phyloP scores from a whole-genome alignment of 2,888 invertebrate genomes.

The Drosophila sordidula region DNA sequence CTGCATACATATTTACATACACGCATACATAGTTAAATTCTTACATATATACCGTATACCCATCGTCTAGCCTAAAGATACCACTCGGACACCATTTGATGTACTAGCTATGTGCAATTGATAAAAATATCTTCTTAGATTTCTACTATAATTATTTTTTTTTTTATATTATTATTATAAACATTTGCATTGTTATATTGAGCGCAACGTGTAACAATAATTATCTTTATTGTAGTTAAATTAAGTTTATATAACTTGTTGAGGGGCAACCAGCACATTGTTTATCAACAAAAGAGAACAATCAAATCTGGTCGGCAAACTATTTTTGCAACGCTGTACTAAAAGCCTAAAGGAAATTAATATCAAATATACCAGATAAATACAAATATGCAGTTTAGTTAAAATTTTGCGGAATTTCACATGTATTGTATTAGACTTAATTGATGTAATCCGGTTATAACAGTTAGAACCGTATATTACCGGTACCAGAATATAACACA shows the following conservation, averaged over 20 bases:
- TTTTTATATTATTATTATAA: conserved; percentile 33
- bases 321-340: conserved; percentile 45
- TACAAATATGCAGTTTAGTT: conserved; percentile 25
- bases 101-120: conserved; percentile 17
- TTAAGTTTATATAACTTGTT: conserved; percentile 38
- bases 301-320: conserved; percentile 17
- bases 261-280: conserved; percentile 29
- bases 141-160: conserved; percentile 14
- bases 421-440: conserved; percentile 30
- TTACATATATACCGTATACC: conserved; percentile 24
- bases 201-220: conserved; percentile 63
- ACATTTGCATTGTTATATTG: conserved; percentile 57
- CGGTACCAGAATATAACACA: conserved; percentile 41
- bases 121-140: conserved; percentile 19
- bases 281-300: conserved; percentile 8
- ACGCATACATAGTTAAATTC: conserved; percentile 36
- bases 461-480: conserved; percentile 15
- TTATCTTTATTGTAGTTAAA: conserved; percentile 54
- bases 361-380: conserved; percentile 1
- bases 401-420: conserved; percentile 45
- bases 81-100: conserved; percentile 32
- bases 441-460: conserved; percentile 20
- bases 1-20: conserved; percentile 37
- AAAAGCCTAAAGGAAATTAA: conserved; percentile 27
- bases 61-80: conserved; percentile 26